These are phyloP conservation scores for Solenopsis fugax DNA, from an alignment of 1,140 invertebrate genomes.

Conservation along the genomic window DNA sequence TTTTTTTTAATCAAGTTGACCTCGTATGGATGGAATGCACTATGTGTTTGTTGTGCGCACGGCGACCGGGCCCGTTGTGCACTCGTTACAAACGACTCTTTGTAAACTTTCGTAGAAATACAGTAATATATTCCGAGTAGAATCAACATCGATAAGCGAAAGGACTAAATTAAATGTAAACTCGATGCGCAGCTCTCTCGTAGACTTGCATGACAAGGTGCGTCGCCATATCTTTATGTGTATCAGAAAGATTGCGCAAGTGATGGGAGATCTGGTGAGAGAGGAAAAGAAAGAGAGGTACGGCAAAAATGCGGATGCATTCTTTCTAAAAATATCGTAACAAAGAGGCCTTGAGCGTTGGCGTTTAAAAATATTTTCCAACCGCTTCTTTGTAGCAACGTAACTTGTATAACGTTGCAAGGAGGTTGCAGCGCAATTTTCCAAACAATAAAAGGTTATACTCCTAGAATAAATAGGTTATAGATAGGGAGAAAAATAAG, in stretches of 20 bases:
- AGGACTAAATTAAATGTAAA: slow-evolving; percentile 61
- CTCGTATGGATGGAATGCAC: neutral
- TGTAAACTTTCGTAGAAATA: slow-evolving; percentile 15
- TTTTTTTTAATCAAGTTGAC: slow-evolving; percentile 13
- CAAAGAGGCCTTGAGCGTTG: slow-evolving; percentile 40
- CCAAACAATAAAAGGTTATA: slow-evolving; percentile 42
- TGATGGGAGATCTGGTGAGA: neutral
- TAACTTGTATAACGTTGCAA: slow-evolving; percentile 49
- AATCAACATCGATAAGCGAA: slow-evolving; percentile 40
- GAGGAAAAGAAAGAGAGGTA: neutral
- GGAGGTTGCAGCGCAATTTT: slow-evolving; percentile 24
- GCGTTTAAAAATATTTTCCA: slow-evolving; percentile 59
- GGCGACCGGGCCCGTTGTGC: slow-evolving; percentile 1
- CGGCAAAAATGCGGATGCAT: slow-evolving; percentile 33
- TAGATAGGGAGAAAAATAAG: slow-evolving; percentile 23
- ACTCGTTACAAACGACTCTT: neutral
- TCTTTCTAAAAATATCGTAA: slow-evolving; percentile 46
- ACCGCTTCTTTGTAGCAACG: slow-evolving; percentile 31
- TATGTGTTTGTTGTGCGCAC: slow-evolving; percentile 20
- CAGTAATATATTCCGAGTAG: neutral
- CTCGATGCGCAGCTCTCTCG: slow-evolving; percentile 20
- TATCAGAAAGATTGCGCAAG: slow-evolving; percentile 38
- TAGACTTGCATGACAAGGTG: slow-evolving; percentile 11
- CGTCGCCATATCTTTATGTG: neutral
- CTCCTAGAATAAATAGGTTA: neutral